Evolutionary conservation across 1,140 invertebrate species (phyloP), one percentile per base, ranked within the genome.

Genomic region (Drosophila navojoa): DNA sequence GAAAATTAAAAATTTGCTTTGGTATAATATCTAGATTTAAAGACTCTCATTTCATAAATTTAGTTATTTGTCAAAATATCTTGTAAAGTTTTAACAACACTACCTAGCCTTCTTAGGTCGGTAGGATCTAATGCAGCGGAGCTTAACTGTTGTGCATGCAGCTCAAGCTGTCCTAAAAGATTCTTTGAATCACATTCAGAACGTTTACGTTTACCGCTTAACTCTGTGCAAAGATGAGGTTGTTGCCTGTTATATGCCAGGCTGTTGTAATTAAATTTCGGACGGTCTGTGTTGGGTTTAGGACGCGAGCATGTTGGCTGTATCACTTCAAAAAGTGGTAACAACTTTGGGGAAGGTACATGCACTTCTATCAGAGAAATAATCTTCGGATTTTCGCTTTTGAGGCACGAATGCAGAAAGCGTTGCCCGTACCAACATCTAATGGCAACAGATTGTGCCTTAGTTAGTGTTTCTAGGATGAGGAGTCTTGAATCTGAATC

Each of bases 351-450:
- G 0, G 9, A 22, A 11, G 76, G 25, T 10, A 7, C 9, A 10
- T 75, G 55, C 4, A 53, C 61, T 1, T 7, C 35, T 22, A 63
- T 55, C 15, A 81, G 63, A n/a, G 60, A 72, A 11, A 47, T 78
- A 0, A 86, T n/a, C 19, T 72, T 44, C n/a, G 16, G 13, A 44
- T 78, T 27, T 2, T 52, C 15, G 27, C 47, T 69, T n/a, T 5
- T 5, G 6, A 70, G 44, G 25, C 76, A 79, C 0, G n/a, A 10
- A 38, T 59, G 15, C 0, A 87, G 7, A 40, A 89, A 79, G 15
- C 73, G 76, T 4, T 82, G 76, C 1, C 45, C 16, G 4, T 89
- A 49, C 84, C 84, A 87, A 38, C 69, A 70, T 6, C 6, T 35
- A n/a, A 22, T 42, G 27, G 2, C 45, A 35, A 40, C 2, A 5